Evolutionary conservation across 2,113 vertebrate species (phyloP).

Genomic region (Saccopteryx bilineata): DNA sequence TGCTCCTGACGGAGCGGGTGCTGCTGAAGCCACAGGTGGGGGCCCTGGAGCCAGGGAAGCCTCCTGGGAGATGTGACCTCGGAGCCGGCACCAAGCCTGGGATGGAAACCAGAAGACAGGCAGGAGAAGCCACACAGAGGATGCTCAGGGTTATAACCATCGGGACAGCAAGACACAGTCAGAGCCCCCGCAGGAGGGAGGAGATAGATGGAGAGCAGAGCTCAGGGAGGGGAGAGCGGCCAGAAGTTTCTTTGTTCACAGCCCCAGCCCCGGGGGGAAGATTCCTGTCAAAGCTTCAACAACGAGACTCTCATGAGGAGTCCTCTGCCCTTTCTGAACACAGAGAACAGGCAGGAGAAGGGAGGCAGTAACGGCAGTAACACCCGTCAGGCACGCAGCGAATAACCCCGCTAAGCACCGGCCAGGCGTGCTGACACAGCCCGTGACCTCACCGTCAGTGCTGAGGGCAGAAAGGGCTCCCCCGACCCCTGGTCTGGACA

Average conservation of each 20-base stretch:
- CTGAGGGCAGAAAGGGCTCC: not conserved
- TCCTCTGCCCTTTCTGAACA: not conserved
- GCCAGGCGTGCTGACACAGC: accelerated
- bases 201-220: no score
- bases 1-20: no score
- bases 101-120: not conserved
- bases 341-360: not conserved
- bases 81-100: not conserved
- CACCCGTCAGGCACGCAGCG: accelerated
- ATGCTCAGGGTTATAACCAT: accelerated
- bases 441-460: not conserved
- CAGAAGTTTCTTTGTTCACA: accelerated
- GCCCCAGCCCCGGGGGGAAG: not conserved
- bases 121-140: not conserved
- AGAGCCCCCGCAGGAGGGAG: accelerated
- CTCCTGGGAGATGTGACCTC: not conserved
- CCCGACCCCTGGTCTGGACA: accelerated
- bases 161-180: no score
- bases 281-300: accelerated
- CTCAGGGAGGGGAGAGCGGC: not conserved
- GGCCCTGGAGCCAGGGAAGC: not conserved
- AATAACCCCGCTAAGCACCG: not conserved
- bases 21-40: accelerated
- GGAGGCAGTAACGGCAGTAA: accelerated
- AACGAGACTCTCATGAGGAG: not conserved